Evolutionary conservation across 2,888 invertebrate species (phyloP), one percentile per base, ranked within the genome.

Genomic region (Neoitamus cyanurus): DNA sequence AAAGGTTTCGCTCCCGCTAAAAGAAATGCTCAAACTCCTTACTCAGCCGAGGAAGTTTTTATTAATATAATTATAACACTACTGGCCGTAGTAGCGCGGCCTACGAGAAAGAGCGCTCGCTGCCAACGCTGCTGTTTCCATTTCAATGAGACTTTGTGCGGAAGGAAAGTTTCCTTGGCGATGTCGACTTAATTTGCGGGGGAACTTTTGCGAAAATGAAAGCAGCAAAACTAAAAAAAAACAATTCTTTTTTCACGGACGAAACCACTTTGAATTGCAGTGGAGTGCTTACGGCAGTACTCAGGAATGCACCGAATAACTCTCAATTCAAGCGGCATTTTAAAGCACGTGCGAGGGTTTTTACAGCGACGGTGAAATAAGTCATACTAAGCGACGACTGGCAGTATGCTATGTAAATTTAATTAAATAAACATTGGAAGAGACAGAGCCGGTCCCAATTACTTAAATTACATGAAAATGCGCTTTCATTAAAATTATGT

Each of bases 11-110:
- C 28, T 77, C 34, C 28, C 36, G 30, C 77, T 28, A 58, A 46
- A 77, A 77, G 46, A 42, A 77, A 77, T 30, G 1, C 77, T 77
- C 46, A 37, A 77, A 77, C 77, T 37, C 34, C 42, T 42, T 20
- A 37, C 37, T 30, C 25, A 25, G 36, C 46, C 11, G 77, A 20
- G 20, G 37, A 77, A 77, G 77, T 77, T 77, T n/a, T 77, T 77
- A 42, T 77, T 77, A 42, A 77, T 77, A 77, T 37, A 77, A 77
- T 77, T 77, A 77, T 42, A 77, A 30, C 77, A 77, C 28, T 28
- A 20, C 77, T 30, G 20, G 42, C 30, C 25, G 0, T 58, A 30
- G 70, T 70, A 25, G 30, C 30, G 31, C 30, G 9, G 31, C 30
- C 70, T n/a, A 30, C 30, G 13, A 11, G 9, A 31, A 15, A 11